phyloP scores from a whole-genome alignment of 1,140 invertebrate species.

The Drosophila mauritiana region DNA sequence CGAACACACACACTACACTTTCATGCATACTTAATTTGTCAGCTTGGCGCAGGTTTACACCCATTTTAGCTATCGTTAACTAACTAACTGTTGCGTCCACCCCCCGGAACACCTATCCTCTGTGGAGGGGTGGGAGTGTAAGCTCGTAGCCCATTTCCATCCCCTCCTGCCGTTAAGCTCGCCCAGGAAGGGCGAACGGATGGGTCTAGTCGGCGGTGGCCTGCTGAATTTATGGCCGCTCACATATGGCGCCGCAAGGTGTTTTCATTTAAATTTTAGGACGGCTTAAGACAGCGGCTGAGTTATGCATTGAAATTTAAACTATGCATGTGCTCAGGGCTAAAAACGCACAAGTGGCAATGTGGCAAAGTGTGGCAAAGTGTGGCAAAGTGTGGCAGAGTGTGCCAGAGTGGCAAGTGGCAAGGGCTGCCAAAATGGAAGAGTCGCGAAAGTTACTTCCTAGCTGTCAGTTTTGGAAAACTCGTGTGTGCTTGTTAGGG shows the following conservation, averaged over 20 bases:
- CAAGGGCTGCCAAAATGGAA: conserved; percentile 12
- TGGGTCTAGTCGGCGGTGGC: conserved; percentile 8
- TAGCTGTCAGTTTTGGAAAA: conserved; percentile 20
- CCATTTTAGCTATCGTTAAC: conserved; percentile 63
- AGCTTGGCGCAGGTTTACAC: conserved; percentile 64
- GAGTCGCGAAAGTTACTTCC: conserved; percentile 41
- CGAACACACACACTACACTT: conserved; percentile 47
- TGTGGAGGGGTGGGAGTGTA: background rate
- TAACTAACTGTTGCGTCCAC: conserved; percentile 71
- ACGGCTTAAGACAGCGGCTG: conserved; percentile 54
- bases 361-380: background rate
- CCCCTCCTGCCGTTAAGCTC: too few species aligned
- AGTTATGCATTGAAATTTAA: conserved; percentile 74
- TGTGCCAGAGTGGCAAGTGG: background rate
- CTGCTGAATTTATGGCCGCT: conserved; percentile 68
- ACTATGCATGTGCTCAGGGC: conserved; percentile 44
- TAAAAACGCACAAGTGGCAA: conserved; percentile 12
- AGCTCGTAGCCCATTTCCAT: too few species aligned
- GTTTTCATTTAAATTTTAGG: conserved; percentile 74
- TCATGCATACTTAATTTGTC: conserved; percentile 80
- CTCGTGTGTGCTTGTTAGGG: conserved; percentile 34
- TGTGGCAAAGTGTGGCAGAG: too few species aligned
- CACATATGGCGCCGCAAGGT: conserved; percentile 60
- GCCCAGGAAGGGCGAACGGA: background rate
- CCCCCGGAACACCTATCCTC: background rate